Conservation (phyloP, 2,888 invertebrate genomes). For the Microctonus aethiopoides region DNA sequence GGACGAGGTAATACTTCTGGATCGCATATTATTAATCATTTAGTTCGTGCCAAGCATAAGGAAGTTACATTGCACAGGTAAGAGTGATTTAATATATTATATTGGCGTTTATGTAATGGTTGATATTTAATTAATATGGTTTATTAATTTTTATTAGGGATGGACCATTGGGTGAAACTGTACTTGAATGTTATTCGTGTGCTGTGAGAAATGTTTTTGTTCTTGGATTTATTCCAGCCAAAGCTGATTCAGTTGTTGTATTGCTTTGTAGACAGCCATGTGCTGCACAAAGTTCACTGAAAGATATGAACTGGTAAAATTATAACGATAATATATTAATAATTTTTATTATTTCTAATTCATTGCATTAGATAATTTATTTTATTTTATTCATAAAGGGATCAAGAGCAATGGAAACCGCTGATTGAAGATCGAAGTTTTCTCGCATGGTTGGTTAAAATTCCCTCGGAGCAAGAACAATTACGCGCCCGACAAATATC, state of each 20-base stretch:
- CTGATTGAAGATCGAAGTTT: conserved; percentile 96
- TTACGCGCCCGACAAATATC: conserved; percentile 95
- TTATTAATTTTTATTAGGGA: conserved; percentile 72
- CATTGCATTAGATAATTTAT: neutral
- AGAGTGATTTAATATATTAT: neutral
- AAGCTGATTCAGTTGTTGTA: conserved; percentile 98
- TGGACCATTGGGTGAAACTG: conserved; percentile 96
- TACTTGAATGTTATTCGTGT: conserved; percentile 98
- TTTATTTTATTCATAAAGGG: conserved; percentile 69
- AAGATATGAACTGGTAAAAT: conserved; percentile 94
- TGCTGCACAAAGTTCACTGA: conserved; percentile 95
- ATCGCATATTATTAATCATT: conserved; percentile 98
- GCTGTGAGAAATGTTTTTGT: conserved; percentile 98
- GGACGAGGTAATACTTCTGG: conserved; percentile 98
- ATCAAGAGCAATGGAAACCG: conserved; percentile 99
- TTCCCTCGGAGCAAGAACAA: conserved; percentile 98
- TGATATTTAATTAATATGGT: neutral
- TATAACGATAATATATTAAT: neutral
- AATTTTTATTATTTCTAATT: neutral
- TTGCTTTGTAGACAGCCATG: conserved; percentile 97
- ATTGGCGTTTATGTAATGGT: neutral
- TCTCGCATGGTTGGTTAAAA: conserved; percentile 95
- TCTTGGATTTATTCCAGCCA: conserved; percentile 98
- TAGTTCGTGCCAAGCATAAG: conserved; percentile 99
- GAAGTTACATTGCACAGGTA: conserved; percentile 92